phyloP scores from a whole-genome alignment of 2,797 vertebrate genomes.

The Amblyopsis hoosieri region DNA sequence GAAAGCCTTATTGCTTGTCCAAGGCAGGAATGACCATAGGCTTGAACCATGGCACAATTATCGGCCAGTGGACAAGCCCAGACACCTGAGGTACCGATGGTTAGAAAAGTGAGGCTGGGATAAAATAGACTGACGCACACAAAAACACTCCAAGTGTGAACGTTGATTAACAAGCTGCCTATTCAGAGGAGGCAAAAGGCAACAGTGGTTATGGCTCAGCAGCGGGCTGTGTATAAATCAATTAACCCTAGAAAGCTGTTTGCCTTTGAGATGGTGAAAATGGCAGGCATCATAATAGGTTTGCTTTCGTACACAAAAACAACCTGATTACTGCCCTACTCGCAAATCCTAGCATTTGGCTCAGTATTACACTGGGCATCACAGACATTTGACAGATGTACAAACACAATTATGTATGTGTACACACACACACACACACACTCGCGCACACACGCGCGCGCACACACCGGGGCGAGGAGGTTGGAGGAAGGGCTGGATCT shows the following conservation, averaged over 20 bases:
- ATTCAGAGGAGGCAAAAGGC: constrained; percentile 8
- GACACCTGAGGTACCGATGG: constrained; percentile 43
- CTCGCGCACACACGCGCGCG: neutral
- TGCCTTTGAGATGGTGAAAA: neutral
- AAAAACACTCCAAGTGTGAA: constrained; percentile 45
- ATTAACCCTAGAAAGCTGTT: constrained; percentile 5
- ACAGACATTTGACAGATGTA: constrained; percentile 18
- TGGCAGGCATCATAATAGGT: neutral
- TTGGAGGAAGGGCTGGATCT: constrained; percentile 48
- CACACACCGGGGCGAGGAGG: constrained; percentile 18
- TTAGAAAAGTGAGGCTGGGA: constrained; percentile 15
- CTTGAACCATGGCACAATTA: constrained; percentile 76
- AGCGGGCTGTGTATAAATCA: constrained; percentile 9
- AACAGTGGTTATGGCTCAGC: constrained; percentile 7
- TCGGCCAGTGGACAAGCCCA: constrained; percentile 57
- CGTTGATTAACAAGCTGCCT: constrained; percentile 38
- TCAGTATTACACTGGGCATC: constrained; percentile 17
- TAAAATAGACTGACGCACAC: constrained; percentile 21
- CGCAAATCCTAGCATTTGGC: constrained; percentile 13
- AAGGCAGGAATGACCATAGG: constrained; percentile 81
- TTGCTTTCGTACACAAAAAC: constrained; percentile 16
- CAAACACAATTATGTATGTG: neutral
- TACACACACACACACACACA: constrained; percentile 4
- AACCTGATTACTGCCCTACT: constrained; percentile 12
- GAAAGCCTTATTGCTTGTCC: constrained; percentile 87